Percentiles rank a stretch among this genome's conserved stretches.
Conservation (phyloP, 2,888 invertebrate species). For the Marronus borbonicus region DNA sequence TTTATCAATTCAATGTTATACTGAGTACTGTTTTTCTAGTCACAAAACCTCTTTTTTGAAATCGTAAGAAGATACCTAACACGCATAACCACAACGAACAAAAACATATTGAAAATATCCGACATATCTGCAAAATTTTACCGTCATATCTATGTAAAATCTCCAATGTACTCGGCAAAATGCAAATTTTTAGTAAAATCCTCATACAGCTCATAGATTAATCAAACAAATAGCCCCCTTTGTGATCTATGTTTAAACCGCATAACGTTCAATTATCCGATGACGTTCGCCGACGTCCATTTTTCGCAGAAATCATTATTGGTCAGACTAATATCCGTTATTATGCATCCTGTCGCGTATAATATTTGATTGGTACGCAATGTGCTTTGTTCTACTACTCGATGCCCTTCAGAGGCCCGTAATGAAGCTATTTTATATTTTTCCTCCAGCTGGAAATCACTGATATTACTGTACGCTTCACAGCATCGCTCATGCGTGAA, state of each 20-base stretch:
- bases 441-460: conserved; percentile 14
- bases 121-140: too few species aligned
- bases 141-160: too few species aligned
- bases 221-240: not conserved
- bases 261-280: not conserved
- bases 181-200: too few species aligned
- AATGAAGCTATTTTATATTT: conserved; percentile 17
- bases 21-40: too few species aligned
- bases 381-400: conserved; percentile 6
- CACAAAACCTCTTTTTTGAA: too few species aligned
- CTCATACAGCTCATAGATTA: too few species aligned
- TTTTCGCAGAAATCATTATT: conserved; percentile 20
- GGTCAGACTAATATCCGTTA: conserved; percentile 4
- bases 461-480: conserved; percentile 12
- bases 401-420: conserved; percentile 3
- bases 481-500: not conserved
- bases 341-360: conserved; percentile 27
- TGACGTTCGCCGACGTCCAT: not conserved
- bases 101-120: too few species aligned
- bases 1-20: too few species aligned
- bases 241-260: not conserved
- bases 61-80: too few species aligned
- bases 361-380: conserved; percentile 19
- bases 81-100: too few species aligned
- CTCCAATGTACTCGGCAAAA: too few species aligned